These are phyloP conservation scores for Chorisops tibialis DNA, from an alignment of 2,888 invertebrate species.

Conservation along the genomic window DNA sequence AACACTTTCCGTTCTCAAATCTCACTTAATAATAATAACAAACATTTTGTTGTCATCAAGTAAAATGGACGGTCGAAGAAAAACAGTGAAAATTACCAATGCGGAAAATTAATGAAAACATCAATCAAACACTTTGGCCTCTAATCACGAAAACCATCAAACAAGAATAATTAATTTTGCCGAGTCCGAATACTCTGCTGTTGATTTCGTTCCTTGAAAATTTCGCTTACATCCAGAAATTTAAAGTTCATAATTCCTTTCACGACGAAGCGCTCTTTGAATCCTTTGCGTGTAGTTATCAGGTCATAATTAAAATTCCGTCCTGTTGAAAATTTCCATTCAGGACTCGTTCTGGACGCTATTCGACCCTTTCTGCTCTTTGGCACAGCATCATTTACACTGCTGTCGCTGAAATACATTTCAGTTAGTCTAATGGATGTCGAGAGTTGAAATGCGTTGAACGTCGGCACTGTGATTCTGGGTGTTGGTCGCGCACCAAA, in stretches of 20 bases:
- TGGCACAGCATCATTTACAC: too few relatives aligned
- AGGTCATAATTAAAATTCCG: too few relatives aligned
- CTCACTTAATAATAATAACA: neutral
- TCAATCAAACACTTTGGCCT: neutral
- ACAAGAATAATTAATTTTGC: conserved; percentile 20
- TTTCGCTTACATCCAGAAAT: neutral
- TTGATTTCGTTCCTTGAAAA: neutral
- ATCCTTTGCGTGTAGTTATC: neutral
- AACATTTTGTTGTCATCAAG: neutral
- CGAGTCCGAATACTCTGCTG: neutral
- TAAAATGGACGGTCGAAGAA: neutral
- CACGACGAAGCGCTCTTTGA: neutral
- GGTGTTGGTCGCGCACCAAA: too few relatives aligned
- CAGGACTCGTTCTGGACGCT: too few relatives aligned
- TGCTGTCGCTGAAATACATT: too few relatives aligned
- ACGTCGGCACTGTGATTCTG: too few relatives aligned
- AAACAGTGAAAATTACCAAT: neutral
- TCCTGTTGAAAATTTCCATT: too few relatives aligned
- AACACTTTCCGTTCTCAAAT: neutral
- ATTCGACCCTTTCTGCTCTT: too few relatives aligned
- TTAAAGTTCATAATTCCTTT: neutral
- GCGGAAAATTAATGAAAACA: conserved; percentile 14
- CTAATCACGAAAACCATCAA: conserved; percentile 14
- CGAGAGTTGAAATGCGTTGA: too few relatives aligned
- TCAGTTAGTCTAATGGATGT: too few relatives aligned